Base-by-base conservation (phyloP, 2,888 invertebrate genomes). In the Macrophya alboannulata region DNA sequence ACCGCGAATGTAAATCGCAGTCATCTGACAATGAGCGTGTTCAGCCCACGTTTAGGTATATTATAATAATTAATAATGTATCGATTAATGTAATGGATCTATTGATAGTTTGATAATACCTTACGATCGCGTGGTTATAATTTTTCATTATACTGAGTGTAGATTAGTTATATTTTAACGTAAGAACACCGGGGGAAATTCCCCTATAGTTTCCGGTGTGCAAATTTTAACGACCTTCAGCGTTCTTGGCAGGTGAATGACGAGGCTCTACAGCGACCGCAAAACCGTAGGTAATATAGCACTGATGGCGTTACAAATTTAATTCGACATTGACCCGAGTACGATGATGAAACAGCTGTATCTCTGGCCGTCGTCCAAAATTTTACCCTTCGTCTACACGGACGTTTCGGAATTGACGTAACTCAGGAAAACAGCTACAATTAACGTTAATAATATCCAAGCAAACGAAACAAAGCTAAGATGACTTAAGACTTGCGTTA, bases 301-400 rank as follows among this genome's bases (percentile, higher is more conserved):
- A 31, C 6, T 31, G 51, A 68, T 74, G 84, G 83, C 9, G 51
- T 77, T 77, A 51, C 88, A 88, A 89, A 88, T 90, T 90, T 91
- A 91, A 89, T 88, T 79, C 85, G 91, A 90, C 92, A 92, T 90
- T 92, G 92, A 92, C 90, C 91, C 87, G 48, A 43, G 15, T 21
- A 88, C 37, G 68, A 31, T 43, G 45, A 72, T 40, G 43, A 72
- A 43, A 72, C 72, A 25, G 17, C n/a, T 31, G 51, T 45, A 12
- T 40, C 2, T 59, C 79, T 79, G 79, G 76, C 51, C 31, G 1
- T 59, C n/a, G 59, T 79, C 79, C 79, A 79, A 48, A 79, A 25
- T 76, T 31, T 25, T 51, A 76, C 31, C 48, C 51, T 51, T 51
- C 76, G 31, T 21, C 71, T 40, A 71, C 74, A 15, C 15, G 6